Conservation (phyloP, 2,113 vertebrate species). For the Hemiscyllium ocellatum region DNA sequence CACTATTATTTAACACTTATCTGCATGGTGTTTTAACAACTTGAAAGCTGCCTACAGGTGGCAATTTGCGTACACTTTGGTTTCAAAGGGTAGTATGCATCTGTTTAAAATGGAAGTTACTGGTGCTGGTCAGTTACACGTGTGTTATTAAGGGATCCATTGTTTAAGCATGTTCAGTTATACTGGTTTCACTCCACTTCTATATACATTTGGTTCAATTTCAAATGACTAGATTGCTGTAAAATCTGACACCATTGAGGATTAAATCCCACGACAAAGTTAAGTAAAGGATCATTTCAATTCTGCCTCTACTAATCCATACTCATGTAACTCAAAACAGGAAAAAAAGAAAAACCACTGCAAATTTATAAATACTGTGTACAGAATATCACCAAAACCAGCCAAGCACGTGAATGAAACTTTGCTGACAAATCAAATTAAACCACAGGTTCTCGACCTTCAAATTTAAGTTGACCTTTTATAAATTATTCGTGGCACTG, state of each 20-base stretch:
- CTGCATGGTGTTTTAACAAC: background rate
- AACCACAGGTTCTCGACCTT: constrained; percentile 9
- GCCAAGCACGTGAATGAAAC: background rate
- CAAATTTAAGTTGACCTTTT: background rate
- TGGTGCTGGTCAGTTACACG: background rate
- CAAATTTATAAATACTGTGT: background rate
- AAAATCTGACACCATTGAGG: background rate
- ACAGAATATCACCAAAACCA: background rate
- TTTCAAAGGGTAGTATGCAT: background rate
- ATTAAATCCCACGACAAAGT: background rate
- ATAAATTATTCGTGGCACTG: background rate
- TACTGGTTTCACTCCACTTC: background rate
- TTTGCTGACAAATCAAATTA: background rate
- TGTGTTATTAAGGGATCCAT: background rate
- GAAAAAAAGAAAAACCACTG: background rate
- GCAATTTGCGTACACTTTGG: background rate
- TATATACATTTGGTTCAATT: background rate
- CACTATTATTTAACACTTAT: background rate
- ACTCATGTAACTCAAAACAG: background rate
- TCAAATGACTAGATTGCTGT: background rate
- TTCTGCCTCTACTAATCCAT: background rate
- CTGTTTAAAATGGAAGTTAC: background rate
- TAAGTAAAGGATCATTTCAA: background rate
- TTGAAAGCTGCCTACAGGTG: background rate
- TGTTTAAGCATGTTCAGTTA: background rate